Evolutionary conservation across 2,797 vertebrate species (phyloP), one percentile per base, ranked within the genome.

Genomic region (Falco naumanni): DNA sequence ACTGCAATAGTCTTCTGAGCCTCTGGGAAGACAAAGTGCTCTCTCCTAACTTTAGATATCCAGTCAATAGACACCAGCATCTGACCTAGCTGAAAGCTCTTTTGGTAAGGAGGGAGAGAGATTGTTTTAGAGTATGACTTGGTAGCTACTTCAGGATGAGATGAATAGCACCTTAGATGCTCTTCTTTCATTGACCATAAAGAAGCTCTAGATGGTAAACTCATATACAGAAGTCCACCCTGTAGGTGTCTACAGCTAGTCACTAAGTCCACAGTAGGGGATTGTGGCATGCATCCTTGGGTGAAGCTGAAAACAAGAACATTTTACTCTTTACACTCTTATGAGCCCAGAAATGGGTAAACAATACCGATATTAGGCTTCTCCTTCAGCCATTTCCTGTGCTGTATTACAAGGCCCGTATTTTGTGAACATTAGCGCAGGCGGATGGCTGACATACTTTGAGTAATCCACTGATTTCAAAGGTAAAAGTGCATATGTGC

Each of bases 211-310:
- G 37, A 39, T 43, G 16, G 18, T 18, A 70, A 64, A 74, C 7
- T 61, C 37, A 57, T 16, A 28, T 56, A 10, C 2, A 51, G 22
- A 22, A 31, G 29, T 47, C 11, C 39, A 31, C 8, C 17, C 7
- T 22, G 11, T 5, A 59, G 26, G 69, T 24, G 4, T 33, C 29
- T 10, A 65, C 29, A 76, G 47, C 31, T 24, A 48, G 41, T 29
- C 37, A 48, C 11, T 70, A 31, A 56, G 37, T 48, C 13, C 0
- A 0, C 48, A 45, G 6, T 8, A 64, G 18, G 2, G 29, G 10
- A 54, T 5, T 43, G 8, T 39, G 33, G 7, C 12, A n/a, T 37
- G 33, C 24, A 56, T 11, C 7, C 22, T 16, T 31, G 15, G 5
- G 9, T 45, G 79, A 77, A 87, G 9, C 2, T 66, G 18, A 51